Evolutionary conservation across 2,113 vertebrate species (phyloP), one percentile per base, ranked within the genome.

Genomic region (Syngnathus scovelli): DNA sequence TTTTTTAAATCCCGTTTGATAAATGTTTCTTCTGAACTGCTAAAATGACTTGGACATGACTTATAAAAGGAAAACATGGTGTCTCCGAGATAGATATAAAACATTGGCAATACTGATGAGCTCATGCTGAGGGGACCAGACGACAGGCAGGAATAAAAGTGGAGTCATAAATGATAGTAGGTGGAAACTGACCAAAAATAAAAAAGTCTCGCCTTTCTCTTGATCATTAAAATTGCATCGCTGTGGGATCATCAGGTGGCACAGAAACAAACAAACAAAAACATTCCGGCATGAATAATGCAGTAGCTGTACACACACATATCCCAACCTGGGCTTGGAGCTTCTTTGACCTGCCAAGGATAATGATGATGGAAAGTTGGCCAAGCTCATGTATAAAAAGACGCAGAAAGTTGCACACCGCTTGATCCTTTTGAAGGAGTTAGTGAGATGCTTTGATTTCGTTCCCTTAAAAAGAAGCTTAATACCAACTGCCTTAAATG

Each of bases 241-340:
- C 77, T 54, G 15, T 1, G 74, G 73, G 77, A 82, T 75, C 80
- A 82, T 90, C 76, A 19, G 71, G 75, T 90, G 76, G 63, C 83
- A 72, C 78, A n/a, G 62, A 82, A 79, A 86, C 86, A 83, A 87
- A 75, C 70, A 83, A 87, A 84, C 86, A 88, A 82, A 90, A 89
- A 86, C 78, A 76, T 72, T 19, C 16, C 65, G 41, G 74, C 79
- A 87, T 90, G 79, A 87, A 86, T 88, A 87, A 88, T 88, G 67
- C 64, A 89, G 72, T 1, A 64, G 44, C 73, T 68, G 63, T 44
- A 74, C 52, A 77, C 56, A 41, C 36, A 62, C n/a, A 63, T 19
- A 60, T 15, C 38, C 44, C n/a, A 72, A 60, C 49, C 59, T n/a
- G 16, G n/a, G 58, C 68, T 64, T 36, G 44, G 38, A 78, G 73